phyloP scores from a whole-genome alignment of 2,888 invertebrate genomes.

The Himalopsyche anomala region DNA sequence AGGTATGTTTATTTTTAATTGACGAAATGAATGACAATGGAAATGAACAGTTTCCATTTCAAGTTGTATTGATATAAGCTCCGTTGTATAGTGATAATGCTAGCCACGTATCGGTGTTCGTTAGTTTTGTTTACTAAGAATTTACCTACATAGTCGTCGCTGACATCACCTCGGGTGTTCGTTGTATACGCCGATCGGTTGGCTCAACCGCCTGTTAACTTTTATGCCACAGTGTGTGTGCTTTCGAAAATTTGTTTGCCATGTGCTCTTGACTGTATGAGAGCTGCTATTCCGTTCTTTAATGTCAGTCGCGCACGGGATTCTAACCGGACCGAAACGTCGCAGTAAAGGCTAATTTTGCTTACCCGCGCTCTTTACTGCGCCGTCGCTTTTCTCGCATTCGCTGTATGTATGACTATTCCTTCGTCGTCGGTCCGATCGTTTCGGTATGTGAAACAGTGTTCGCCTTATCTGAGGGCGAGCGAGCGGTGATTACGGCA shows the following conservation, averaged over 20 bases:
- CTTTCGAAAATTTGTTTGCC: conserved; percentile 43
- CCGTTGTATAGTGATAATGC: too few species aligned
- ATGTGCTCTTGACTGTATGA: conserved; percentile 43
- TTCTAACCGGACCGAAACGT: background rate
- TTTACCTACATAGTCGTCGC: conserved; percentile 24
- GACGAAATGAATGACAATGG: background rate
- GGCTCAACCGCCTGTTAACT: conserved; percentile 37
- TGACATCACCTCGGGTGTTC: conserved; percentile 39
- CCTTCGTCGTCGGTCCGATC: conserved; percentile 28
- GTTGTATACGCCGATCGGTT: conserved; percentile 16
- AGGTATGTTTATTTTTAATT: too few species aligned
- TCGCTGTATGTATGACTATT: conserved; percentile 18
- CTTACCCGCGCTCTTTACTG: background rate
- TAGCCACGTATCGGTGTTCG: too few species aligned
- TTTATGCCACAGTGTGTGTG: conserved; percentile 27
- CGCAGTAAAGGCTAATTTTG: background rate
- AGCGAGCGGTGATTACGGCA: conserved; percentile 39
- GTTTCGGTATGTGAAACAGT: conserved; percentile 35
- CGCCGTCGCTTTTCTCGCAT: conserved; percentile 37
- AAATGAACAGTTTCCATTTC: background rate
- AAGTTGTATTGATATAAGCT: too few species aligned
- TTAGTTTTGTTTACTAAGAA: conserved; percentile 29
- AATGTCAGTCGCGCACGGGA: background rate
- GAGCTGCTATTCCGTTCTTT: conserved; percentile 38
- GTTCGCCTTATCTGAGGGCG: conserved; percentile 35